Evolutionary conservation across 2,113 vertebrate genomes (phyloP), one percentile per base, ranked within the genome.

Genomic region (Camelus bactrianus): DNA sequence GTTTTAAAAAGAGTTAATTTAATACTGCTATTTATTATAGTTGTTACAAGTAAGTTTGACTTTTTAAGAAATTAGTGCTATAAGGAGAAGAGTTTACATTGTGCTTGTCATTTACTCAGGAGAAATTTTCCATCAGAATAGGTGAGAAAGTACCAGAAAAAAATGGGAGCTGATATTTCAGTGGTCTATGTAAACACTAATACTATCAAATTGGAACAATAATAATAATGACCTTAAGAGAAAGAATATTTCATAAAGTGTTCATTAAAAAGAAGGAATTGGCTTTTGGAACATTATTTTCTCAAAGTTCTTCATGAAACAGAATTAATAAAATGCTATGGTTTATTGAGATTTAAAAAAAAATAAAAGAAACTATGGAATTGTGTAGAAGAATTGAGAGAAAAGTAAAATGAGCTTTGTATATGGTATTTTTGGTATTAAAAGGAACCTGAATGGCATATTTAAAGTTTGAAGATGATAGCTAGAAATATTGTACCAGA

Each of bases 311-410:
- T 88, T 56, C 56, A 92, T 76, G 32, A 95, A 84, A 69, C 9
- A 65, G 50, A 94, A 84, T 87, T 92, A 87, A 88, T 80, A 87
- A 88, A 81, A 91, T 81, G 17, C 58, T 84, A 75, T 32, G 30
- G 16, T 62, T 91, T 93, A 77, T 42, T 70, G 50, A 94, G 75
- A 69, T 30, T 89, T 79, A 52, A 32, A 88, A 20, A 88, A 88
- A 54, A 89, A 30, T 42, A 54, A 64, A 46, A 56, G 35, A 90
- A 86, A 32, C 30, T n/a, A 8, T 82, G 8, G 22, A 35, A 8
- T 32, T 62, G 20, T 72, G 13, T 90, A 85, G 70, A 89, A 62
- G 50, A 82, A 65, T 12, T 54, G 60, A 79, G 14, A 20, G 17
- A 19, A 86, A 70, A 83, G 58, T 60, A 76, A 89, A 79, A 48